These are phyloP conservation scores for Pan troglodytes DNA, from an alignment of 2,113 vertebrate genomes.

Conservation along the genomic window NHGRI_mPanTro3-v2.1_pri NC_072408.2:104676501-104677000, in stretches of 20 bases:
- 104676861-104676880: neutral
- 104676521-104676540: neutral
- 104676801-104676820: neutral
- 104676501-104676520: neutral
- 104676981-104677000: neutral
- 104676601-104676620: neutral
- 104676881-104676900: neutral
- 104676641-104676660: neutral
- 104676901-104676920: neutral
- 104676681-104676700: neutral
- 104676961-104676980: neutral
- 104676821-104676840: neutral
- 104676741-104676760: neutral
- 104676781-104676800: neutral
- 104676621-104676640: neutral
- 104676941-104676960: neutral
- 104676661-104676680: neutral
- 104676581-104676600: neutral
- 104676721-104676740: neutral
- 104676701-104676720: neutral
- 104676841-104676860: neutral
- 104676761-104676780: neutral
- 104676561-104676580: neutral
- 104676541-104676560: neutral
- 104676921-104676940: neutral